Evolutionary conservation across 2,113 vertebrate species (phyloP).

Genomic region (Caretta caretta): DNA sequence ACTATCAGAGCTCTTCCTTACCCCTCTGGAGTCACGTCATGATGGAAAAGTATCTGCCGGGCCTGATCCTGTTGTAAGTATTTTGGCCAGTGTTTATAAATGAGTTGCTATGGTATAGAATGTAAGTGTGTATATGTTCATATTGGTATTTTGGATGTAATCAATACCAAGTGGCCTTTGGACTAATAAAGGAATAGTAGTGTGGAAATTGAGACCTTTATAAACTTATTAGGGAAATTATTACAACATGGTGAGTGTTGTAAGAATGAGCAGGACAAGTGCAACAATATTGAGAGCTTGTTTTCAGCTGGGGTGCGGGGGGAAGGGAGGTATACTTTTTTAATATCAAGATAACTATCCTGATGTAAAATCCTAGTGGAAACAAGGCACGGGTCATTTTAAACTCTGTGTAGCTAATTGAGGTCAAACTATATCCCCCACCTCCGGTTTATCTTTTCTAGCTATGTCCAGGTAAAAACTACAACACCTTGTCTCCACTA

Average conservation of each 20-base stretch:
- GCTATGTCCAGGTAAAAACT: background rate
- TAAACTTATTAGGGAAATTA: background rate
- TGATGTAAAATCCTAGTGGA: background rate
- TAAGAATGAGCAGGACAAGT: background rate
- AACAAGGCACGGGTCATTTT: background rate
- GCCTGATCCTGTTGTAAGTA: background rate
- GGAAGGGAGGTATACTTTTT: too few relatives aligned
- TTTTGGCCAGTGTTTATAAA: background rate
- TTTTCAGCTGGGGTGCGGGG: background rate
- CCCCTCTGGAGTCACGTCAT: background rate
- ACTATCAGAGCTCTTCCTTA: too few relatives aligned
- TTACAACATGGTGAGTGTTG: background rate
- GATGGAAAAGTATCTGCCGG: background rate
- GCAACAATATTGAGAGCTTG: background rate
- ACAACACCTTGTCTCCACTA: background rate
- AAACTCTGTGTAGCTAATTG: background rate
- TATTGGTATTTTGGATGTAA: background rate
- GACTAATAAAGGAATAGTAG: background rate
- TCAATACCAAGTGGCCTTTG: background rate
- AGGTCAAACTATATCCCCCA: background rate
- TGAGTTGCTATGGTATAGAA: background rate
- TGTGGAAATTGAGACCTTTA: background rate
- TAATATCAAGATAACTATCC: background rate
- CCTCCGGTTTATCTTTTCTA: background rate
- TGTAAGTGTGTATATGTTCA: background rate